These are phyloP conservation scores for Oxystoma pomonae DNA, from an alignment of 2,888 invertebrate species.

Conservation along the genomic window DNA sequence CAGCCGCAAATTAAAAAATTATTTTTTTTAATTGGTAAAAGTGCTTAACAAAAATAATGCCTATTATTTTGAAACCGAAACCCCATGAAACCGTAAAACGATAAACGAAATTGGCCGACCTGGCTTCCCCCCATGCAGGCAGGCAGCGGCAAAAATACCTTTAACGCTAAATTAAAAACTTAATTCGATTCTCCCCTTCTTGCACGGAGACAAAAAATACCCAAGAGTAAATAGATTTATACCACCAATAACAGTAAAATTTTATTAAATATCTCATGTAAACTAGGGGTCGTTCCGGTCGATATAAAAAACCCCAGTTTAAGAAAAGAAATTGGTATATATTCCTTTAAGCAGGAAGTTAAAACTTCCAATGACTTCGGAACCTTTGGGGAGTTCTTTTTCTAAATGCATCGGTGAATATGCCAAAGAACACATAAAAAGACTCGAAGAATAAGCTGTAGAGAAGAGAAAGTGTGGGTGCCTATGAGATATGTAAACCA, in stretches of 20 bases:
- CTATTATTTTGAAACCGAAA: background rate
- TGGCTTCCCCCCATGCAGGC: background rate
- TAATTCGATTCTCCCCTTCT: constrained; percentile 12
- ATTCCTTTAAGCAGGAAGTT: constrained; percentile 23
- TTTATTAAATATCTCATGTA: constrained; percentile 39
- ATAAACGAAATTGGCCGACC: background rate
- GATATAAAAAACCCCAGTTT: constrained; percentile 38
- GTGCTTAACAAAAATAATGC: too few species aligned
- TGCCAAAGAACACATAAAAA: too few species aligned
- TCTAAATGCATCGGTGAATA: background rate
- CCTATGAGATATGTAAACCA: too few species aligned
- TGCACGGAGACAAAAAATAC: background rate
- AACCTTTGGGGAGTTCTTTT: constrained; percentile 32
- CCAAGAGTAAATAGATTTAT: constrained; percentile 25
- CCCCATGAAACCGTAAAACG: background rate
- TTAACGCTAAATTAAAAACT: constrained; percentile 15
- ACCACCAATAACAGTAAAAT: constrained; percentile 29
- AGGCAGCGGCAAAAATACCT: background rate
- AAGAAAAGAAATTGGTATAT: constrained; percentile 36
- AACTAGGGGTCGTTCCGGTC: constrained; percentile 34
- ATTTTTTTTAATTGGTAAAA: too few species aligned
- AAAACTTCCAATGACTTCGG: constrained; percentile 31
- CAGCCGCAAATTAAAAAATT: too few species aligned
- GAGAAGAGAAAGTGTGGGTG: too few species aligned
- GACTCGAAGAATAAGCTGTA: too few species aligned